Evolutionary conservation across 2,113 vertebrate species (phyloP), one percentile per base, ranked within the genome.

Genomic region (Macquaria australasica): DNA sequence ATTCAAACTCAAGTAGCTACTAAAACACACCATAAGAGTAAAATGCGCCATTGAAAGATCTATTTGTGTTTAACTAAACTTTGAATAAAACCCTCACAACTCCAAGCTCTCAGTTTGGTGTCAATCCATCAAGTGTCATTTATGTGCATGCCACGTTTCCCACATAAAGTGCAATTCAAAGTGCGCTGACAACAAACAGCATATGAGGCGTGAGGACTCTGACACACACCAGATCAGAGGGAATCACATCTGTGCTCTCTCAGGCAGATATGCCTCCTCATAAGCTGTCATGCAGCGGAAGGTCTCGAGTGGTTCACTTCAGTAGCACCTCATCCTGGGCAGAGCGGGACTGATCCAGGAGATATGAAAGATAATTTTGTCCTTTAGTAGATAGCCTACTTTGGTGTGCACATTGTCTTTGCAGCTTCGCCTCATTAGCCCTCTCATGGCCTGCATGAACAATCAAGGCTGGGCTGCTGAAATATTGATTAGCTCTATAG

Each of bases 401-500:
- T 90, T 86, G 76, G 79, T 77, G 89, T 84, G 23, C 63, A 59
- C 89, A 74, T 87, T 92, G 92, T 93, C 89, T 92, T 86, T 82
- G 87, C 89, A 75, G 85, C 80, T 63, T 63, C n/a, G 71, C 87
- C 87, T 94, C 91, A 91, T 93, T 93, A 92, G 91, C 79, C 79
- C 60, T 83, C 84, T 83, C 85, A 76, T 76, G 87, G 91, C 80
- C 89, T 84, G 88, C 88, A 90, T 87, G 85, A 93, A 91, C 90
- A 91, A 88, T 91, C 89, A 83, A 75, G 91, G 79, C 58, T 11
- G 68, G 53, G 83, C 84, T 93, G 72, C 81, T 94, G 77, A 94
- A 94, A 94, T 94, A 94, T 94, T 93, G 91, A 94, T 94, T 86
- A 91, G 88, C 71, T 73, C 77, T 31, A 91, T 77, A 81, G 73